Base-by-base conservation (phyloP, 2,797 vertebrate genomes). In the Gymnocypris eckloni region DNA sequence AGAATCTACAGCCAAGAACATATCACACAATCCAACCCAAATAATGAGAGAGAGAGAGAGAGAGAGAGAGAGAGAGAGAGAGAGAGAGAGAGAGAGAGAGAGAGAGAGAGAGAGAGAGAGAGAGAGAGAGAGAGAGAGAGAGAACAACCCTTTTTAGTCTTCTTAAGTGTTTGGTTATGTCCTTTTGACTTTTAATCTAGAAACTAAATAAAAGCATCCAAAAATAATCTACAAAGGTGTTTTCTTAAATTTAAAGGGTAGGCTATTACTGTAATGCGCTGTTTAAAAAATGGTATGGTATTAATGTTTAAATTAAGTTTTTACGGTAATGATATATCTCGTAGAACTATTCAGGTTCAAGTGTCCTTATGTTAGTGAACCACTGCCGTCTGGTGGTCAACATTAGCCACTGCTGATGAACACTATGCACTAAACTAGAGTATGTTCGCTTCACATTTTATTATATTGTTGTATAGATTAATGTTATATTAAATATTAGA, bases 331-430 rank as follows among this genome's bases (percentile, higher is more conserved):
- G 11, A 4, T 15, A 4, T 15, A 45, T 73, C 25, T 64, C 41
- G 7, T 22, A 37, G 1, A 52, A 25, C 12, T 11, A 39, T 45
- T 66, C 20, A 41, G 70, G 59, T 18, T 52, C 15, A 45, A 25
- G 16, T 39, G 43, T n/a, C 1, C 43, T 48, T 16, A 16, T 77
- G n/a, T 69, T 69, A 56, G 73, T 16, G 22, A 78, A 69, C 64
- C 7, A 25, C 4, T 48, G 5, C 61, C 61, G 78, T 69, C 82
- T 77, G 48, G 61, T 84, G 82, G 61, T 78, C 15, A 12, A 43
- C 1, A 54, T 11, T 67, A 67, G 61, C 7, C 33, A 69, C 33
- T 54, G n/a, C 82, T 3, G 3, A 41, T 54, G 2, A 37, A 28
- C 41, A 41, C 41, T 41, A 4, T 52, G 7, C 15, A 12, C 43